Conservation (phyloP, 1,140 invertebrate species). For the Aleiodes sp. region DNA sequence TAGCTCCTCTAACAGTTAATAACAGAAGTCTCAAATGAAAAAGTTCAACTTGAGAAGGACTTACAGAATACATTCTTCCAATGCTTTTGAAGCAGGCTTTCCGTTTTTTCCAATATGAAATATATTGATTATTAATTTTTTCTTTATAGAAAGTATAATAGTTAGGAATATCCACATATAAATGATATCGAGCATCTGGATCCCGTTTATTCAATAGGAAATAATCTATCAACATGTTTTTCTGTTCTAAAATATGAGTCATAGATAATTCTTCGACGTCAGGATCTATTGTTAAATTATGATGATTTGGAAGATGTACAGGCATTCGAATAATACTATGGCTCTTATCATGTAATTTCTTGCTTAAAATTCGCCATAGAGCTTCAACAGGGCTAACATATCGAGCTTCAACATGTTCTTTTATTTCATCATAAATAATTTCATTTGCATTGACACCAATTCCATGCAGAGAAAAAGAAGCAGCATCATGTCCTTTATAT, state of each 20-base stretch:
- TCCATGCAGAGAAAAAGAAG: background rate
- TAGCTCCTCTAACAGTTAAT: conserved; percentile 18
- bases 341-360: conserved; percentile 30
- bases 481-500: conserved; percentile 23
- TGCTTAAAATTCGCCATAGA: conserved; percentile 22
- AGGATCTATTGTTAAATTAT: conserved; percentile 7
- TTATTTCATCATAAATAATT: conserved; percentile 31
- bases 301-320: conserved; percentile 26
- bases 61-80: background rate
- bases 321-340: conserved; percentile 27
- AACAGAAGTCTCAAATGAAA: conserved; percentile 25
- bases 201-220: background rate
- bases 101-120: background rate
- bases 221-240: conserved; percentile 22
- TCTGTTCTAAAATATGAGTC: conserved; percentile 19
- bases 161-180: background rate
- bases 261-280: conserved; percentile 20
- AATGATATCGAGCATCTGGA: background rate
- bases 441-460: background rate
- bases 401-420: conserved; percentile 28
- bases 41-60: conserved; percentile 18
- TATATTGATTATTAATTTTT: background rate
- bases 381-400: conserved; percentile 34
- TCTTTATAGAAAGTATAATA: background rate
- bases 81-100: background rate